A percentile compares a stretch with the other conserved stretches of the same genome.
These are phyloP conservation scores for Antechinus flavipes DNA, from an alignment of 2,113 vertebrate genomes.

Conservation along the genomic window DNA sequence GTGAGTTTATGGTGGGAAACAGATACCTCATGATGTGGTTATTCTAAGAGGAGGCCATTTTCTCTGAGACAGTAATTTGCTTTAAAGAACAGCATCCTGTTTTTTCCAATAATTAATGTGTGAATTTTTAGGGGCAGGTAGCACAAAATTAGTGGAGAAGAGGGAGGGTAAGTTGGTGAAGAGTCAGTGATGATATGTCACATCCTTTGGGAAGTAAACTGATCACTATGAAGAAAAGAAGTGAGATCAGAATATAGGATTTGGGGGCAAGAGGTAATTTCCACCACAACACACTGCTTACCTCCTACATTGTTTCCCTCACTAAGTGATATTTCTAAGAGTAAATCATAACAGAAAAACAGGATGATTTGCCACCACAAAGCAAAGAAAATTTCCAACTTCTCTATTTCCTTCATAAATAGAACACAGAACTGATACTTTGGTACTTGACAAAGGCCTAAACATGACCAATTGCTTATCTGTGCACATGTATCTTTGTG, in stretches of 20 bases:
- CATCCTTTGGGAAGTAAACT: not conserved
- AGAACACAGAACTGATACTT: not conserved
- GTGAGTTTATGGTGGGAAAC: too few species aligned
- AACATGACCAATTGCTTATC: not conserved
- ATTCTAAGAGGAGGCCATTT: not conserved
- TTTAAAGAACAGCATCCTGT: not conserved
- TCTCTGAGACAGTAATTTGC: not conserved
- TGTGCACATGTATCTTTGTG: not conserved
- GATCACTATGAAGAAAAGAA: not conserved
- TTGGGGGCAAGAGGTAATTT: not conserved
- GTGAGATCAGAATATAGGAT: not conserved
- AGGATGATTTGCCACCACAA: not conserved
- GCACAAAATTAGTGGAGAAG: not conserved
- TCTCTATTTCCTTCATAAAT: not conserved
- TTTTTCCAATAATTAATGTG: not conserved
- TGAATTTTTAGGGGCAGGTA: not conserved
- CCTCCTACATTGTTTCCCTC: not conserved
- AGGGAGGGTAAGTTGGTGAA: not conserved
- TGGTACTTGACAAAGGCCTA: not conserved
- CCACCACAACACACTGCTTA: not conserved
- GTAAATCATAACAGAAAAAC: not conserved
- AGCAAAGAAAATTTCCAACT: not conserved
- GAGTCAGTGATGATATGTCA: not conserved
- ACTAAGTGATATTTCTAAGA: too few species aligned
- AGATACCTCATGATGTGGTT: not conserved